Evolutionary conservation across 2,113 vertebrate species (phyloP).

Genomic region (Tyrannus savana): DNA sequence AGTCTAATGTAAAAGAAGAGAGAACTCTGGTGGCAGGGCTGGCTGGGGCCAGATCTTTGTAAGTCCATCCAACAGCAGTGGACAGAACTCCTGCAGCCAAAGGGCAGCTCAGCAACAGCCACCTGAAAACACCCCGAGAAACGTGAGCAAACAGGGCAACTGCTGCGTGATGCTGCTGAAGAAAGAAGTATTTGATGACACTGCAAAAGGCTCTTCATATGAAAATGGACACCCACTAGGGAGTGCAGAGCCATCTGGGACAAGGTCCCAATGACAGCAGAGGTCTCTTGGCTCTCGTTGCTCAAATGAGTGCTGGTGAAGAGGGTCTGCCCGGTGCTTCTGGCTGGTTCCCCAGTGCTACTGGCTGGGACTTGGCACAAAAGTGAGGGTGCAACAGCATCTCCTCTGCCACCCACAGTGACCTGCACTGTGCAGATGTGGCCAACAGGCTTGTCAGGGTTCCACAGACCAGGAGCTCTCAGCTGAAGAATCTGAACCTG

Average conservation of each 20-base stretch:
- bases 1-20: neutral
- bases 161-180: neutral
- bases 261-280: neutral
- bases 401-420: neutral
- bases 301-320: rapidly evolving
- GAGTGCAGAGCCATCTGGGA: neutral
- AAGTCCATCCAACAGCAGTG: neutral
- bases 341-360: neutral
- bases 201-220: neutral
- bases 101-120: neutral
- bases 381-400: neutral
- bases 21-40: neutral
- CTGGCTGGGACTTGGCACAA: neutral
- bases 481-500: neutral
- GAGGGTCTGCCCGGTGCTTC: neutral
- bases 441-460: neutral
- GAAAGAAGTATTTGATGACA: neutral
- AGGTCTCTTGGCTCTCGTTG: neutral
- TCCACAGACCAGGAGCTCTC: neutral
- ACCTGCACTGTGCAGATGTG: neutral
- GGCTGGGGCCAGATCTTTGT: neutral
- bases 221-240: neutral
- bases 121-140: neutral
- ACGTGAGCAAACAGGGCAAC: neutral
- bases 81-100: neutral